phyloP scores from a whole-genome alignment of 2,888 invertebrate species.

The Sinotaia quadrata region DNA sequence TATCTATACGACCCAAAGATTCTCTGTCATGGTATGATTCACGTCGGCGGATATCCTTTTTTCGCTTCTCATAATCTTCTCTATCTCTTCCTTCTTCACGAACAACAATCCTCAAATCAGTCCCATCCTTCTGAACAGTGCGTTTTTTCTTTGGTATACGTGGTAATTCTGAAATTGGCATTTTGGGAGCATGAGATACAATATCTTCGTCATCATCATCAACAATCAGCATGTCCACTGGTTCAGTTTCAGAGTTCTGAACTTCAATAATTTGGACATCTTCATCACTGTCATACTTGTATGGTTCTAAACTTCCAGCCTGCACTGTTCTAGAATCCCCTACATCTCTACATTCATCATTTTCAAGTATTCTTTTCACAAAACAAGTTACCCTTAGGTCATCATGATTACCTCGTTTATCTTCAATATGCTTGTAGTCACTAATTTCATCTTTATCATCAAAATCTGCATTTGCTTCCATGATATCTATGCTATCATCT shows the following conservation, averaged over 20 bases:
- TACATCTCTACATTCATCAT: slow-evolving; percentile 7
- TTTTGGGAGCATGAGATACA: slow-evolving; percentile 34
- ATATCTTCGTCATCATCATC: slow-evolving; percentile 26
- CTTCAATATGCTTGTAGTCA: background rate
- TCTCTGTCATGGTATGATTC: slow-evolving; percentile 58
- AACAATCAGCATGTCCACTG: slow-evolving; percentile 24
- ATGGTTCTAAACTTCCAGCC: background rate
- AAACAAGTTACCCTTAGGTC: slow-evolving; percentile 16
- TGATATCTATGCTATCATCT: slow-evolving; percentile 13
- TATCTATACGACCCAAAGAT: slow-evolving; percentile 68
- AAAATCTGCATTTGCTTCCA: slow-evolving; percentile 18
- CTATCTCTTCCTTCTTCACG: slow-evolving; percentile 55
- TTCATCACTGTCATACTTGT: slow-evolving; percentile 21
- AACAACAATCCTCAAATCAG: slow-evolving; percentile 42
- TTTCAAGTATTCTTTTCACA: slow-evolving; percentile 27
- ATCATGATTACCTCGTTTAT: background rate
- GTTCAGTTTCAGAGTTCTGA: slow-evolving; percentile 16
- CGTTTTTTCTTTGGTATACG: slow-evolving; percentile 57
- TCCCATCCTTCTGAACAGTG: slow-evolving; percentile 25
- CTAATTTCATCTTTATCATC: slow-evolving; percentile 16
- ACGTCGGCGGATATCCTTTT: slow-evolving; percentile 33
- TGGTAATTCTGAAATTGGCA: slow-evolving; percentile 59
- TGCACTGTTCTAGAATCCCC: slow-evolving; percentile 23
- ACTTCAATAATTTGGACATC: slow-evolving; percentile 26
- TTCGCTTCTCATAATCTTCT: slow-evolving; percentile 37